Percentiles rank a stretch among this genome's conserved stretches.
These are phyloP conservation scores for Sisyra nigra DNA, from an alignment of 2,888 invertebrate genomes.

Conservation along the genomic window DNA sequence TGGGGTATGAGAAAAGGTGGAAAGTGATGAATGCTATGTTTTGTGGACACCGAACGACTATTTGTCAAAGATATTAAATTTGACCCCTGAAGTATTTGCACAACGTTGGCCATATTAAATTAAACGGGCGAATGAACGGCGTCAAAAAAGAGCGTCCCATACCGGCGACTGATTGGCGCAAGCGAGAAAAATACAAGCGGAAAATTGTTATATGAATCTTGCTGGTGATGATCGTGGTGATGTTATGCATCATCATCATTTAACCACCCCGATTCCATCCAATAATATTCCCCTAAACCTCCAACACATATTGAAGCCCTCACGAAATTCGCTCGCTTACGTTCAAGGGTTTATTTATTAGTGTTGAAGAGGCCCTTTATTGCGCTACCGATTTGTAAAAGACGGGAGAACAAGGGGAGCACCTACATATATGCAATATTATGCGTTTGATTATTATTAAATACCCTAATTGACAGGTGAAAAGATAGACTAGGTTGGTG, in stretches of 20 bases:
- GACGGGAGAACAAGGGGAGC: no score
- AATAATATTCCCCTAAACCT: no score
- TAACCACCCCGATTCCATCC: no score
- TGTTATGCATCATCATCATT: neutral
- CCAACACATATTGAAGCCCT: neutral
- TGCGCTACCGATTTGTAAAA: constrained; percentile 1
- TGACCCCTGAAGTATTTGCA: constrained; percentile 4
- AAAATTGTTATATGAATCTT: neutral
- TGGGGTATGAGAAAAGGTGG: no score
- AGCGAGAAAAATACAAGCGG: no score
- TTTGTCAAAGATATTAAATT: constrained; percentile 8
- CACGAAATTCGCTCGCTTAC: neutral
- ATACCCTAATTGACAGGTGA: no score
- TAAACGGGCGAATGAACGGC: neutral
- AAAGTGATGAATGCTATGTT: no score
- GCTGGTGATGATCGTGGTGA: neutral
- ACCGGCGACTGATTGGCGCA: neutral
- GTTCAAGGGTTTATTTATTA: constrained; percentile 8
- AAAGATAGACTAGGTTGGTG: no score
- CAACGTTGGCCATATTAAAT: neutral
- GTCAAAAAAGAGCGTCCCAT: neutral
- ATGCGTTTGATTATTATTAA: no score
- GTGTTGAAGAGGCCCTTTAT: constrained; percentile 8
- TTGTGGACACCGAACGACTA: constrained; percentile 1
- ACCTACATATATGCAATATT: no score